These are phyloP conservation scores for Bradysia coprophila DNA, from an alignment of 1,140 invertebrate genomes.

Conservation along the genomic window DNA sequence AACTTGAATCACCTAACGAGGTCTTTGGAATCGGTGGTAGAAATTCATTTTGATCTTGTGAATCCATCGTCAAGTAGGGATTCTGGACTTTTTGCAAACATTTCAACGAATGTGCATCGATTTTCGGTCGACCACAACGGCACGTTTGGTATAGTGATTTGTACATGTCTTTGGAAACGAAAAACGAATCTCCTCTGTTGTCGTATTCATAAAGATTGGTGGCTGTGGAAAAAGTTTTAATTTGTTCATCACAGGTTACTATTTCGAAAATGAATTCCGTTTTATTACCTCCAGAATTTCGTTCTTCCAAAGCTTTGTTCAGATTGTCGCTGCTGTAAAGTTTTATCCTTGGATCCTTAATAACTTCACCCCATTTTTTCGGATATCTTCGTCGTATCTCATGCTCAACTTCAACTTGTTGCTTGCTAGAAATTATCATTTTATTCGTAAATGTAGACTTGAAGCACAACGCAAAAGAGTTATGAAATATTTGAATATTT, in stretches of 20 bases:
- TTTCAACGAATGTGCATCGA: constrained; percentile 12
- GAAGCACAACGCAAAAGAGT: no score
- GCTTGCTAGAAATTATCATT: constrained; percentile 9
- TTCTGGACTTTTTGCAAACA: constrained; percentile 15
- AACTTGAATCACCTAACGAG: neutral
- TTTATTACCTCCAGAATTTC: constrained; percentile 7
- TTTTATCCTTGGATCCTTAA: constrained; percentile 8
- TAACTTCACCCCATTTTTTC: constrained; percentile 11
- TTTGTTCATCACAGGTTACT: no score
- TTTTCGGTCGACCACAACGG: constrained; percentile 14
- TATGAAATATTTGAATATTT: no score
- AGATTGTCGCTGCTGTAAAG: constrained; percentile 9
- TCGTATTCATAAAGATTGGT: constrained; percentile 13
- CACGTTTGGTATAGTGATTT: constrained; percentile 11
- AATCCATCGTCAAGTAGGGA: neutral
- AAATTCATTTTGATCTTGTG: neutral
- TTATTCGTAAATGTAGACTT: neutral
- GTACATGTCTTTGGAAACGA: constrained; percentile 17
- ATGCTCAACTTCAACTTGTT: constrained; percentile 15
- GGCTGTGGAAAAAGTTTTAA: no score
- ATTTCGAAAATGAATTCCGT: no score
- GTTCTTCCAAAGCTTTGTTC: neutral
- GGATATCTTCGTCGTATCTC: constrained; percentile 14
- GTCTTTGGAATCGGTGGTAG: neutral
- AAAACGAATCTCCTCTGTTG: constrained; percentile 12